A percentile compares a stretch with the other conserved stretches of the same genome.
These are phyloP conservation scores for Heterodera schachtii DNA, from an alignment of 1,140 invertebrate genomes.

Conservation along the genomic window DNA sequence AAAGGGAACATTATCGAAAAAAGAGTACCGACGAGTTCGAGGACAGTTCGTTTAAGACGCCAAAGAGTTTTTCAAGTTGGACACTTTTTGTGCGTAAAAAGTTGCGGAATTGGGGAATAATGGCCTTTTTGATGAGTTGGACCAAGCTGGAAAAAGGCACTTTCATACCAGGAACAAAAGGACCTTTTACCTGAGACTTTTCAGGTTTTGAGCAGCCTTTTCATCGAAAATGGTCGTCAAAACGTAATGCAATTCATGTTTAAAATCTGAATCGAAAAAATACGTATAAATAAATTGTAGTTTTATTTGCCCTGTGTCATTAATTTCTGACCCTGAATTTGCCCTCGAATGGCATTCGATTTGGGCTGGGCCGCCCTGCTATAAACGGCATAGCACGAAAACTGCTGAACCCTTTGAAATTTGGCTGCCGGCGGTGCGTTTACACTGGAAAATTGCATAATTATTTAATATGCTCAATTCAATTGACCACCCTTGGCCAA, in stretches of 20 bases:
- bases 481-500: not conserved
- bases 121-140: slow-evolving; percentile 23
- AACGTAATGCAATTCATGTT: slow-evolving; percentile 51
- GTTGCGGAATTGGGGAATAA: slow-evolving; percentile 16
- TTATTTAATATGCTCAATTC: not conserved
- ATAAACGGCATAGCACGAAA: slow-evolving; percentile 25
- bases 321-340: slow-evolving; percentile 10
- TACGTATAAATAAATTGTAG: not conserved
- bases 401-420: slow-evolving; percentile 4
- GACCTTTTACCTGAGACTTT: slow-evolving; percentile 40
- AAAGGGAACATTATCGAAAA: not conserved
- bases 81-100: slow-evolving; percentile 12
- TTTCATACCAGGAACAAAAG: not conserved
- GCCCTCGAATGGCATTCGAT: not conserved
- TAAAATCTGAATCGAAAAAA: slow-evolving; percentile 38
- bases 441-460: not conserved
- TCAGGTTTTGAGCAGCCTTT: slow-evolving; percentile 38
- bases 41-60: not conserved
- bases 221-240: slow-evolving; percentile 40
- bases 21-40: slow-evolving; percentile 2
- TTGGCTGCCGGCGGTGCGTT: slow-evolving; percentile 12
- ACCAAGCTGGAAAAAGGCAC: not conserved
- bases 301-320: no score
- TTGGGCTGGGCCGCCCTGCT: slow-evolving; percentile 5
- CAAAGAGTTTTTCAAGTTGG: slow-evolving; percentile 20